Evolutionary conservation across 2,113 vertebrate species (phyloP), one percentile per base, ranked within the genome.

Genomic region (Elachura formosa): DNA sequence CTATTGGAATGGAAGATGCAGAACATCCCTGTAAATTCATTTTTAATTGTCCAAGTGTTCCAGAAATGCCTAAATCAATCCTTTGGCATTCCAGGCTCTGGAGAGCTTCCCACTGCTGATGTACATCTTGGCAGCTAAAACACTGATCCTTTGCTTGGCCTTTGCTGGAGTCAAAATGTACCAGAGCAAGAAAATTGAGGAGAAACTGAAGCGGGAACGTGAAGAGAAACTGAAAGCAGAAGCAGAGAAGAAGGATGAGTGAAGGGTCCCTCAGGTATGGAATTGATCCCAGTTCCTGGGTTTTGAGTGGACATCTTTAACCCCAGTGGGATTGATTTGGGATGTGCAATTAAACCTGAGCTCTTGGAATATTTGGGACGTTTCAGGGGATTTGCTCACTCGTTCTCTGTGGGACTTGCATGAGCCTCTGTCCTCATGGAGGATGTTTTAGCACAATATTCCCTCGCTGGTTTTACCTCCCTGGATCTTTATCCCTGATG

Each of bases 121-220:
- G 63, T 99, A 99, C 96, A 99, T 99, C 96, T 93, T 99, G 95
- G 99, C 99, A 48, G 98, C 99, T 22, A 99, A 99, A 95, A 99
- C 99, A 0, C 12, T 99, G 79, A 96, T 99, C 72, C 98, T 99
- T 86, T 99, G 99, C 97, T 96, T 99, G 97, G 98, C 95, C 0
- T 99, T 99, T 58, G 99, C 99, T 19, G 99, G 97, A 33, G 98
- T 96, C 20, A 99, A 99, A 98, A 97, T 99, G 15, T 99, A 99
- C 97, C 99, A 99, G 90, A 97, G 96, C 68, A 99, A 96, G 91
- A 98, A 97, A 82, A 67, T 96, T 14, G 98, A 99, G 49, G 96
- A 96, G 24, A 98, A 97, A 11, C 66, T 98, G 68, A 98, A 97
- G 95, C 98, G 74, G 52, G 83, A 98, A 84, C 87, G 94, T 75